These are phyloP conservation scores for Gephyroberyx darwinii DNA, from an alignment of 2,797 vertebrate species.

Conservation along the genomic window DNA sequence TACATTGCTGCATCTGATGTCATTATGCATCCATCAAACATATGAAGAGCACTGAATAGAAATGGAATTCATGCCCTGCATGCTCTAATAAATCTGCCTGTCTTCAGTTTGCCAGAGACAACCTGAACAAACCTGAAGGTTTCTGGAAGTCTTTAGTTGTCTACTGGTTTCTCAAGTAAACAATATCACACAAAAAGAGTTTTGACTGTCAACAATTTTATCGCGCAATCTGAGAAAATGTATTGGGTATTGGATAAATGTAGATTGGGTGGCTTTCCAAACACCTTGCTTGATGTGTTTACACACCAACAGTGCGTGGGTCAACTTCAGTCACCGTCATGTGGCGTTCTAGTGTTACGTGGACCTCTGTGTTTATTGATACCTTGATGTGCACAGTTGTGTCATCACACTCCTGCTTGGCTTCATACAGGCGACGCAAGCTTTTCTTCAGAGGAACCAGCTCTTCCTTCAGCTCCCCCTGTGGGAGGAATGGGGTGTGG, in stretches of 20 bases:
- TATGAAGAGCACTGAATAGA: too few species aligned
- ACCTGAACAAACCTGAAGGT: neutral
- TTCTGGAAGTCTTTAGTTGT: too few species aligned
- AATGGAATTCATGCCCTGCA: too few species aligned
- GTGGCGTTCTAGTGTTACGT: slow-evolving; percentile 24
- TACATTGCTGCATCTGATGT: too few species aligned
- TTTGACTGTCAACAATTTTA: neutral
- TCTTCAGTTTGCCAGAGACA: too few species aligned
- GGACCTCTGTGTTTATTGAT: slow-evolving; percentile 70
- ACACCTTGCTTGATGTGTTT: slow-evolving; percentile 53
- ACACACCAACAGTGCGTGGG: slow-evolving; percentile 40
- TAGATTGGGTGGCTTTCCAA: neutral
- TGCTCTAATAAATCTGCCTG: too few species aligned
- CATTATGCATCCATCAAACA: neutral
- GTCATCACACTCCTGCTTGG: slow-evolving; percentile 85
- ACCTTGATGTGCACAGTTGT: slow-evolving; percentile 85
- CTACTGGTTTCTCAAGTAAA: too few species aligned
- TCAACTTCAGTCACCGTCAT: slow-evolving; percentile 8
- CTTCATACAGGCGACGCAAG: slow-evolving; percentile 81
- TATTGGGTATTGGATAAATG: neutral
- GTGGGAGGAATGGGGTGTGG: neutral
- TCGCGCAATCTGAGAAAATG: neutral
- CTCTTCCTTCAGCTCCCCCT: slow-evolving; percentile 78
- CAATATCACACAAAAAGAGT: neutral
- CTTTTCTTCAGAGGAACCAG: slow-evolving; percentile 80